Percentiles rank a stretch among this genome's conserved stretches.
These are phyloP conservation scores for Bibio marci DNA, from an alignment of 2,888 invertebrate species.

Conservation along the genomic window DNA sequence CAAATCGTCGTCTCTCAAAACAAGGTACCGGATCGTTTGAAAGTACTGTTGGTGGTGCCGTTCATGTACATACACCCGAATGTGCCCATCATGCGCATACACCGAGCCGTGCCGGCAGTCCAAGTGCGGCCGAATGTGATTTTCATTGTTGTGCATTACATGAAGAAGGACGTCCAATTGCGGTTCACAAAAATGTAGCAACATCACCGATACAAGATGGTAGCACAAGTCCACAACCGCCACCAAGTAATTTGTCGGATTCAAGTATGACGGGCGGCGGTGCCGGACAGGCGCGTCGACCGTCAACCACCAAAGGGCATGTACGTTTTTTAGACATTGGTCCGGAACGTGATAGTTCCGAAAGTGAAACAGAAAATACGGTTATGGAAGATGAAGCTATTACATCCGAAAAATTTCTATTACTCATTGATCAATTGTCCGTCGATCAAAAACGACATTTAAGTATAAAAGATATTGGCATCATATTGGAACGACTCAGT, in stretches of 20 bases:
- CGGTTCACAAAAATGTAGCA: slow-evolving; percentile 81
- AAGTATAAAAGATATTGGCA: slow-evolving; percentile 88
- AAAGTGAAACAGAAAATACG: slow-evolving; percentile 86
- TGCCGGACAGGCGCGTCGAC: slow-evolving; percentile 19
- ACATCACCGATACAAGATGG: slow-evolving; percentile 82
- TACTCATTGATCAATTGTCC: slow-evolving; percentile 83
- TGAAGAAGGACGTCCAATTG: slow-evolving; percentile 81
- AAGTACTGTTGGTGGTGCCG: slow-evolving; percentile 37
- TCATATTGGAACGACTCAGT: slow-evolving; percentile 79
- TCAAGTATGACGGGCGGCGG: slow-evolving; percentile 13
- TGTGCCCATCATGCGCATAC: slow-evolving; percentile 55
- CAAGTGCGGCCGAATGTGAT: slow-evolving; percentile 64
- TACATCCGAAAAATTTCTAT: slow-evolving; percentile 80
- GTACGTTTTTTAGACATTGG: slow-evolving; percentile 69
- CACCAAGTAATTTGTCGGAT: slow-evolving; percentile 30
- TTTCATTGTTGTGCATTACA: slow-evolving; percentile 91
- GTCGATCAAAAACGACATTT: slow-evolving; percentile 84
- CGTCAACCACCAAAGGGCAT: slow-evolving; percentile 49
- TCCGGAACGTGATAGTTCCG: slow-evolving; percentile 71
- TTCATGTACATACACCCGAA: slow-evolving; percentile 70
- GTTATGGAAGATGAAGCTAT: slow-evolving; percentile 81
- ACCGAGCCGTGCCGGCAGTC: slow-evolving; percentile 48
- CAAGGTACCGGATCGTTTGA: slow-evolving; percentile 44
- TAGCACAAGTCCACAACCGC: slow-evolving; percentile 38
- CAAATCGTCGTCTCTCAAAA: slow-evolving; percentile 34